These are phyloP conservation scores for Loripinus fragilis DNA, from an alignment of 2,888 invertebrate species.

Conservation along the genomic window DNA sequence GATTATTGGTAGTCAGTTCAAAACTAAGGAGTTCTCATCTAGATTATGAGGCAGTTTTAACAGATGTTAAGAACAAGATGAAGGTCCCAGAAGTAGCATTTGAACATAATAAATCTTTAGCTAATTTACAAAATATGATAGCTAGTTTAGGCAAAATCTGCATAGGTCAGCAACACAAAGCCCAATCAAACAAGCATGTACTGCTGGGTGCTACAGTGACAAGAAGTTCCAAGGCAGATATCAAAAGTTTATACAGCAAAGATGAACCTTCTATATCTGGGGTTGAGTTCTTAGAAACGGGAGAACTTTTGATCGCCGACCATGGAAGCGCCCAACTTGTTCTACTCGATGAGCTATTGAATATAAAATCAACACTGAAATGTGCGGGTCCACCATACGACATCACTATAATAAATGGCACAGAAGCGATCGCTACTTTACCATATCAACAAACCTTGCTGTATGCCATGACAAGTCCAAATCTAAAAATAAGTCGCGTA, in stretches of 20 bases:
- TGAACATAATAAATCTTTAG: not conserved
- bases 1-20: not conserved
- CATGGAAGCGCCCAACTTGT: not conserved
- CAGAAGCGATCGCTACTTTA: not conserved
- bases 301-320: not conserved
- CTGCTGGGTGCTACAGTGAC: not conserved
- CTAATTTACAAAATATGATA: not conserved
- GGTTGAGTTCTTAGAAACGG: not conserved
- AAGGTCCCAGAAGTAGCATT: not conserved
- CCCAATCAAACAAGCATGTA: not conserved
- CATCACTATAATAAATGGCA: not conserved
- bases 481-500: not conserved
- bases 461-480: not conserved
- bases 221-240: not conserved
- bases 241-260: not conserved
- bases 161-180: not conserved
- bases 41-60: not conserved
- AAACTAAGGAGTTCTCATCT: not conserved
- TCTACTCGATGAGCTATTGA: not conserved
- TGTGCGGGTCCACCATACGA: not conserved
- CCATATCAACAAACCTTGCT: not conserved
- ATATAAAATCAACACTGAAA: not conserved
- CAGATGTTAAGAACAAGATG: not conserved
- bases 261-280: not conserved
- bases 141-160: not conserved